Evolutionary conservation across 1,140 invertebrate species (phyloP).

Genomic region (Halictus rubicundus): DNA sequence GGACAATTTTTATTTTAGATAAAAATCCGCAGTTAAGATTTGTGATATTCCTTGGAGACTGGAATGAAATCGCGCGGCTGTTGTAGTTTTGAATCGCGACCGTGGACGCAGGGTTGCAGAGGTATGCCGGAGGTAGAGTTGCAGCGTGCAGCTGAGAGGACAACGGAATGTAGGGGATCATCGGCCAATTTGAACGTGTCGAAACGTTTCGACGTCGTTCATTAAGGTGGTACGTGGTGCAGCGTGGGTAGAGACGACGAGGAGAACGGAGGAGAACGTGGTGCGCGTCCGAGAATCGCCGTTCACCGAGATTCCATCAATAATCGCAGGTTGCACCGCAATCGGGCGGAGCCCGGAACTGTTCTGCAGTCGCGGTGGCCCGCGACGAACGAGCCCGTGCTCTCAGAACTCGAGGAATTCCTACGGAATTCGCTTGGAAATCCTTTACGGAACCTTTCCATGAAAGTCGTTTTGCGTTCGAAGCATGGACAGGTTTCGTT

Average conservation of each 20-base stretch:
- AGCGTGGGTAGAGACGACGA: background rate
- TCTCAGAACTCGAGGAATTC: background rate
- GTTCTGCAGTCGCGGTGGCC: conserved; percentile 26
- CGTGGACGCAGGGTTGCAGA: background rate
- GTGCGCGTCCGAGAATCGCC: conserved; percentile 42
- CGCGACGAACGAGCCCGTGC: background rate
- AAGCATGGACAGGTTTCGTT: too few species aligned
- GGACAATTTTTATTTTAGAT: too few species aligned
- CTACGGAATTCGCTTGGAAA: background rate
- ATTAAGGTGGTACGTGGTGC: conserved; percentile 66
- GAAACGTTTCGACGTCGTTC: conserved; percentile 70
- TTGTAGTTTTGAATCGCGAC: background rate
- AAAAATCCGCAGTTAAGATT: too few species aligned
- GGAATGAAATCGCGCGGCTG: too few species aligned
- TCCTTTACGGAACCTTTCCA: background rate
- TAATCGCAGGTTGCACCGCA: conserved; percentile 63
- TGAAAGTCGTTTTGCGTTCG: too few species aligned
- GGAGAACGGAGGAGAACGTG: conserved; percentile 2
- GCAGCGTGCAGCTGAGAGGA: background rate
- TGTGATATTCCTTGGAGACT: too few species aligned
- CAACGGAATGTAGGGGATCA: conserved; percentile 29
- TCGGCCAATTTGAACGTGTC: conserved; percentile 68
- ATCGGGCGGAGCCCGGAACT: conserved; percentile 39
- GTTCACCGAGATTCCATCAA: conserved; percentile 66
- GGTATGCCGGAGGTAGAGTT: too few species aligned